Evolutionary conservation across 2,113 vertebrate species (phyloP).

Genomic region (Romanogobio albipinnatus): DNA sequence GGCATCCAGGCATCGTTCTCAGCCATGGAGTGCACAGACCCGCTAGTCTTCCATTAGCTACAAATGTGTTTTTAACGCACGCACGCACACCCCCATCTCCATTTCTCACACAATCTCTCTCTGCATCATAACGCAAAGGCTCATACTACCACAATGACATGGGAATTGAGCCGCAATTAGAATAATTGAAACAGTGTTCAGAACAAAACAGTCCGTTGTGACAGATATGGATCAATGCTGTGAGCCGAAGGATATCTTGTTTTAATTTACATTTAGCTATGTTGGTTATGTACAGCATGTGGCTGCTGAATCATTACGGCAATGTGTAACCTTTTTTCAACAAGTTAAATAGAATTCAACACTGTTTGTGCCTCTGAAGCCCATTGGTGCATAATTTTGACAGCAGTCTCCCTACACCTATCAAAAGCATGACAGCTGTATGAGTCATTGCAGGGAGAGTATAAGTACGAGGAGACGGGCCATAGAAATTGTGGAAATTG

Average conservation of each 20-base stretch:
- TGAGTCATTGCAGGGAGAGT: not conserved
- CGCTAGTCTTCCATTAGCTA: slow-evolving; percentile 48
- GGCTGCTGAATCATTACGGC: not conserved
- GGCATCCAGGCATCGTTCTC: slow-evolving; percentile 75
- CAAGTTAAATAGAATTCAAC: not conserved
- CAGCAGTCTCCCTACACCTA: not conserved
- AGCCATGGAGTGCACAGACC: slow-evolving; percentile 55
- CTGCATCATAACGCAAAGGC: slow-evolving; percentile 38
- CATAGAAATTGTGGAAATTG: not conserved
- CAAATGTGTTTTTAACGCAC: slow-evolving; percentile 47
- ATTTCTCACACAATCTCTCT: slow-evolving; percentile 18
- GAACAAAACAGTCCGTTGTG: slow-evolving; percentile 40
- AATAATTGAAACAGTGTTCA: slow-evolving; percentile 50
- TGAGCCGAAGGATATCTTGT: slow-evolving; percentile 43
- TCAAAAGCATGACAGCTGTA: not conserved
- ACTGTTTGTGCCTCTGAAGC: not conserved
- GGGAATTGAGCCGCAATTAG: slow-evolving; percentile 50
- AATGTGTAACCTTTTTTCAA: slow-evolving; percentile 2
- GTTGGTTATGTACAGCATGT: slow-evolving; percentile 24
- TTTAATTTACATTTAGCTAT: slow-evolving; percentile 40
- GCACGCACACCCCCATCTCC: slow-evolving; percentile 46
- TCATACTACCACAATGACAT: slow-evolving; percentile 44
- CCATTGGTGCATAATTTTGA: not conserved
- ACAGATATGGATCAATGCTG: slow-evolving; percentile 54
- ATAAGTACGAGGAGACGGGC: not conserved